phyloP scores from a whole-genome alignment of 2,797 vertebrate genomes.

The Labroides dimidiatus region DNA sequence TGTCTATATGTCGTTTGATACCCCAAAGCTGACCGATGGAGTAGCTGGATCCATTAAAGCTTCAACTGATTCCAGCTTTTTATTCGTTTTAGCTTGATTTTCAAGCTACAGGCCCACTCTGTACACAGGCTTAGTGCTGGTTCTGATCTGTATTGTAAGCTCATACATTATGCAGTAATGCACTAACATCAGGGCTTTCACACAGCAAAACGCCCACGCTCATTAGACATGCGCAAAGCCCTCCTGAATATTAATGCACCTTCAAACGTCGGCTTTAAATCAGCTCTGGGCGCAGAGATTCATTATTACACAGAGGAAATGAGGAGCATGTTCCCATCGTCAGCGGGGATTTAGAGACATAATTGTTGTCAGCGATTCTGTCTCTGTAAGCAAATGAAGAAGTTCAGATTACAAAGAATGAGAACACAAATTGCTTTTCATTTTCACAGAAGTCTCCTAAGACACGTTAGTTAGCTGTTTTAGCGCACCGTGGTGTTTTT shows the following conservation, averaged over 20 bases:
- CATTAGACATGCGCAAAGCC: slow-evolving; percentile 49
- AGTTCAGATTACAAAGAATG: slow-evolving; percentile 12
- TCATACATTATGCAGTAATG: slow-evolving; percentile 70
- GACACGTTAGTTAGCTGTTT: slow-evolving; percentile 11
- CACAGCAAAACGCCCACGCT: slow-evolving; percentile 51
- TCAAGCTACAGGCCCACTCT: neutral
- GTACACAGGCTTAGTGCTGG: slow-evolving; percentile 18
- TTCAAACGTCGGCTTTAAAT: slow-evolving; percentile 44
- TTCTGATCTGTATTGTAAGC: slow-evolving; percentile 44
- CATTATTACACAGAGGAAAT: slow-evolving; percentile 65
- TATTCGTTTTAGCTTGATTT: slow-evolving; percentile 5
- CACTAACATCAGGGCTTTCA: slow-evolving; percentile 47
- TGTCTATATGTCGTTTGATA: slow-evolving; percentile 10
- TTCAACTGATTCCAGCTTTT: slow-evolving; percentile 1
- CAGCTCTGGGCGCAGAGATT: slow-evolving; percentile 38
- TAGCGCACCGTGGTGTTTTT: neutral
- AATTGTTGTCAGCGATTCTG: slow-evolving; percentile 22
- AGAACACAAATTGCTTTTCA: slow-evolving; percentile 6
- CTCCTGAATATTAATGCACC: slow-evolving; percentile 65
- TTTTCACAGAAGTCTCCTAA: slow-evolving; percentile 11
- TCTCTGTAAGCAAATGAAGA: slow-evolving; percentile 4
- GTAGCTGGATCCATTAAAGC: neutral
- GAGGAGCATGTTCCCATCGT: slow-evolving; percentile 31
- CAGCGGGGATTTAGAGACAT: slow-evolving; percentile 33
- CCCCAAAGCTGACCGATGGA: slow-evolving; percentile 1